Evolutionary conservation across 92 coral and sea anemone genomes (phyloP).

Genomic region (Heliopora coerulea): DNA sequence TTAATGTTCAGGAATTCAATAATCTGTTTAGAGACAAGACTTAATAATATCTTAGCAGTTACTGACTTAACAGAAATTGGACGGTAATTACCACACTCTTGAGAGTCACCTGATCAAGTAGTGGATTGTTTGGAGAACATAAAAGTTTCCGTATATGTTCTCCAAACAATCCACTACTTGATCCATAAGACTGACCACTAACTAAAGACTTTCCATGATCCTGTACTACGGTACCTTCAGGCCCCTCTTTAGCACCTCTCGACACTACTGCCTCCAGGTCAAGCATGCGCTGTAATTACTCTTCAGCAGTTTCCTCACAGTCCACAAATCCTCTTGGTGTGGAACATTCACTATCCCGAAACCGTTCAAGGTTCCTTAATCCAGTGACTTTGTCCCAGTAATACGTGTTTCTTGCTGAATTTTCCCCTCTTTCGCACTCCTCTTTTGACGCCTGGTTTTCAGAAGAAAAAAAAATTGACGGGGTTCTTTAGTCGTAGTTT

Average conservation of each 20-base stretch:
- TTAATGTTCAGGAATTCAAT: no score
- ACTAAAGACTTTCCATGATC: neutral
- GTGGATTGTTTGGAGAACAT: no score
- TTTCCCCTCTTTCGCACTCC: constrained; percentile 3
- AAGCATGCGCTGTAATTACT: neutral
- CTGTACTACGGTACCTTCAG: no score
- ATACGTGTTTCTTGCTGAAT: neutral
- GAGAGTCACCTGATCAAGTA: no score
- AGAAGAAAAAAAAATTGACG: neutral
- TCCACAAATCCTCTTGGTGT: neutral
- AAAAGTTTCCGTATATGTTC: no score
- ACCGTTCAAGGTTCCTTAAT: constrained; percentile 20
- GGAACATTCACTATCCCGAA: constrained; percentile 4
- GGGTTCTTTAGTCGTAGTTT: neutral
- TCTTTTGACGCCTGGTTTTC: neutral
- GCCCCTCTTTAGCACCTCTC: no score
- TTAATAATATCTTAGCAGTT: no score
- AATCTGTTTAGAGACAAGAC: no score
- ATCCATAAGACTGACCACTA: no score
- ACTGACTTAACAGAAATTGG: no score
- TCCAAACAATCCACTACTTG: no score
- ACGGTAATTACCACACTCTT: no score
- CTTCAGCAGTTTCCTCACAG: neutral
- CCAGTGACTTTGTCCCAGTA: constrained; percentile 11
- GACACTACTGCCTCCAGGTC: neutral